Evolutionary conservation across 2,888 invertebrate species (phyloP).

Genomic region (Schizaphis graminum): DNA sequence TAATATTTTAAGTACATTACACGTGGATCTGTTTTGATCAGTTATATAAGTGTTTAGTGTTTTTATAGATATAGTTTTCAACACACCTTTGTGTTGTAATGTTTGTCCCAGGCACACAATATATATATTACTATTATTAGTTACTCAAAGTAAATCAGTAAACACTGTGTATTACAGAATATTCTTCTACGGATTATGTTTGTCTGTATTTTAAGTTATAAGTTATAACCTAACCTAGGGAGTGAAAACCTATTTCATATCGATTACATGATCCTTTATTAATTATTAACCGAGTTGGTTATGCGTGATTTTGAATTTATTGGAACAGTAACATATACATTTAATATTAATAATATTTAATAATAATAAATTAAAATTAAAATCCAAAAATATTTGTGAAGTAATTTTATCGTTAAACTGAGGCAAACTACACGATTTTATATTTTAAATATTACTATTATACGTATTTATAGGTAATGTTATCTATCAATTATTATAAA

Average conservation of each 20-base stretch:
- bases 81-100: conserved; percentile 18
- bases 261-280: background rate
- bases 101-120: background rate
- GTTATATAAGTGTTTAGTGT: background rate
- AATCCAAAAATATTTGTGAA: background rate
- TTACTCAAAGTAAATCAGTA: background rate
- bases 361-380: background rate
- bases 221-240: background rate
- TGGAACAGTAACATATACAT: background rate
- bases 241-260: background rate
- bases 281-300: background rate
- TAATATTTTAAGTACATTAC: background rate
- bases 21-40: background rate
- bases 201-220: background rate
- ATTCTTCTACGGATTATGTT: background rate
- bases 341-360: background rate
- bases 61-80: background rate
- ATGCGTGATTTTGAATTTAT: background rate
- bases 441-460: background rate
- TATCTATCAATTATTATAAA: background rate
- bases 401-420: background rate
- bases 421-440: background rate
- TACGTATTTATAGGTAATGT: no score
- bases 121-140: background rate
- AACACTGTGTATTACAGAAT: background rate